phyloP scores from a whole-genome alignment of 2,888 invertebrate species.

The Volucella zonaria region DNA sequence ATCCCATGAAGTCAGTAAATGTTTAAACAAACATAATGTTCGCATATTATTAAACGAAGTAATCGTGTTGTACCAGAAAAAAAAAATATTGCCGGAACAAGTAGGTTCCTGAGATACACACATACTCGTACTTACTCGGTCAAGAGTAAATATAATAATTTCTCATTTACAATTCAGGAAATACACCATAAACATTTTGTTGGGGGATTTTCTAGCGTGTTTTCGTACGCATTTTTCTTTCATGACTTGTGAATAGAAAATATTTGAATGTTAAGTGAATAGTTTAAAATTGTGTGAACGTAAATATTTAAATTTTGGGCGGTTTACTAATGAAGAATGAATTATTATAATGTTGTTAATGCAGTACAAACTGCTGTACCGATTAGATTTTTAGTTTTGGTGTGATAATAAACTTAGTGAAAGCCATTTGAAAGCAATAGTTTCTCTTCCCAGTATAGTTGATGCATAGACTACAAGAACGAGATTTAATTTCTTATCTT shows the following conservation, averaged over 20 bases:
- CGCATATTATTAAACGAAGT: constrained; percentile 30
- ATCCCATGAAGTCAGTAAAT: constrained; percentile 39
- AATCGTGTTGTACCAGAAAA: constrained; percentile 17
- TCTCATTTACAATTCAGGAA: constrained; percentile 26
- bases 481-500: too few relatives aligned
- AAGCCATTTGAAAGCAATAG: too few relatives aligned
- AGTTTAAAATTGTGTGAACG: constrained; percentile 10
- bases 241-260: constrained; percentile 9
- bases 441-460: too few relatives aligned
- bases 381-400: too few relatives aligned
- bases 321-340: constrained; percentile 5
- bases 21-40: constrained; percentile 13
- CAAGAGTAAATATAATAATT: constrained; percentile 46
- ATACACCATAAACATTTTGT: constrained; percentile 47
- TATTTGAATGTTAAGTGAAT: constrained; percentile 6
- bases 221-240: constrained; percentile 20
- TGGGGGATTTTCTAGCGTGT: constrained; percentile 23
- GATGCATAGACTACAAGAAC: too few relatives aligned
- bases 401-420: too few relatives aligned
- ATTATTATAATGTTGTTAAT: neutral
- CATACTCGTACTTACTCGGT: neutral
- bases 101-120: constrained; percentile 2
- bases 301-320: constrained; percentile 23
- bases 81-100: constrained; percentile 43
- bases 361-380: neutral